These are phyloP conservation scores for Nycteola revayana DNA, from an alignment of 2,888 invertebrate genomes.

Conservation along the genomic window DNA sequence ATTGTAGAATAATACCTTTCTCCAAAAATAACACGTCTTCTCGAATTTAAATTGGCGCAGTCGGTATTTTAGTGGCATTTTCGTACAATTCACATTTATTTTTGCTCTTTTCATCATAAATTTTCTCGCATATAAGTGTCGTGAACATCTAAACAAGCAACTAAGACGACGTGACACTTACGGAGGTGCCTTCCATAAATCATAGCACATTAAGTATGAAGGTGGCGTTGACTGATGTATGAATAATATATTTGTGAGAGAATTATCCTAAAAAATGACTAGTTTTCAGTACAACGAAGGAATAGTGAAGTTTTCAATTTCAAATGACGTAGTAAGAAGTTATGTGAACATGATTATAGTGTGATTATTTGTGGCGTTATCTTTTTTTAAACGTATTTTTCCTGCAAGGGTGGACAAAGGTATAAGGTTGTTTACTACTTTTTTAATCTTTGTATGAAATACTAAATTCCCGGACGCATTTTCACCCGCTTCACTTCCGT, in stretches of 20 bases:
- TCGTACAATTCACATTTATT: constrained; percentile 11
- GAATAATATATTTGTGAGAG: constrained; percentile 41
- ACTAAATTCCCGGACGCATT: too few species aligned
- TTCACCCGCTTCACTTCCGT: too few species aligned
- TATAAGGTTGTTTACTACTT: too few species aligned
- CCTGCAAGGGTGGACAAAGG: too few species aligned
- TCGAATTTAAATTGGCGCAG: constrained; percentile 7
- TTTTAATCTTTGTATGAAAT: too few species aligned
- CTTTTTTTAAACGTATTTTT: too few species aligned
- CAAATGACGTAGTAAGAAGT: too few species aligned
- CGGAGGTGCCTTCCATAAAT: constrained; percentile 41
- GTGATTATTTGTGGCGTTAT: too few species aligned
- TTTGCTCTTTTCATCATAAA: constrained; percentile 27
- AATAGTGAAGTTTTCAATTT: too few species aligned
- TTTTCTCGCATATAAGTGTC: constrained; percentile 24
- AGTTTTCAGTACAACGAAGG: constrained; percentile 4
- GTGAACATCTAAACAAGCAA: constrained; percentile 28
- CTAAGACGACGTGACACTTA: constrained; percentile 24
- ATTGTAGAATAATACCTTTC: too few species aligned
- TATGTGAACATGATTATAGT: too few species aligned
- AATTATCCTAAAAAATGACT: constrained; percentile 20
- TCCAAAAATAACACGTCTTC: neutral
- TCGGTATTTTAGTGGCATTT: constrained; percentile 22
- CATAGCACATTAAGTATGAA: constrained; percentile 46
- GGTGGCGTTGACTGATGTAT: constrained; percentile 35